These are phyloP conservation scores for Xyrichtys novacula DNA, from an alignment of 2,797 vertebrate species.

Conservation along the genomic window DNA sequence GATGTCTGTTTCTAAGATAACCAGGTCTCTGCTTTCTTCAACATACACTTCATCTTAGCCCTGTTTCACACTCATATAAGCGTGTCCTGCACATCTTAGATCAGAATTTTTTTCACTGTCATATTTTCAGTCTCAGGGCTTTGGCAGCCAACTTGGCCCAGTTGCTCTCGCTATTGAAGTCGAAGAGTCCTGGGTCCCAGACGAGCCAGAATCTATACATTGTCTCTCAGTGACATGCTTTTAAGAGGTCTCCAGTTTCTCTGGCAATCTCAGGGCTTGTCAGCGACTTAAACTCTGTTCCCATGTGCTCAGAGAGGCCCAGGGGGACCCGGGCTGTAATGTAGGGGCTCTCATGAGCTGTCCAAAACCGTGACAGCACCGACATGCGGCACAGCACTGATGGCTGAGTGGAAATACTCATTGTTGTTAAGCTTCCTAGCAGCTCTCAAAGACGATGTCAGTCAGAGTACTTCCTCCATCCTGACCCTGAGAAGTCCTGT, in stretches of 20 bases:
- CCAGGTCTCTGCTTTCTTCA: constrained; percentile 14
- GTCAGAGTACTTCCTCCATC: neutral
- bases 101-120: constrained; percentile 34
- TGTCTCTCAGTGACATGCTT: constrained; percentile 41
- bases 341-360: constrained; percentile 41
- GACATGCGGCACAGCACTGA: constrained; percentile 36
- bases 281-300: constrained; percentile 57
- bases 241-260: constrained; percentile 53
- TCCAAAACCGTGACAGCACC: constrained; percentile 51
- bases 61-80: constrained; percentile 8
- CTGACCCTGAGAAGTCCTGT: neutral
- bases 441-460: neutral
- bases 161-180: constrained; percentile 12
- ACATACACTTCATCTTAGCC: constrained; percentile 10
- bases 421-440: neutral
- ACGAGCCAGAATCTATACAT: constrained; percentile 37
- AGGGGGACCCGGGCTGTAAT: constrained; percentile 55
- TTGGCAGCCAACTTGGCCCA: constrained; percentile 26
- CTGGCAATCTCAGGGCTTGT: constrained; percentile 38
- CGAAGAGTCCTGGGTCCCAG: constrained; percentile 32
- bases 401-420: neutral
- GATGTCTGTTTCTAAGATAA: neutral
- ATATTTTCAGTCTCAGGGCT: constrained; percentile 30
- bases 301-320: constrained; percentile 68
- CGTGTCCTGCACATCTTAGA: constrained; percentile 33